Evolutionary conservation across 2,888 invertebrate genomes (phyloP).

Genomic region (Anoplius nigerrimus): DNA sequence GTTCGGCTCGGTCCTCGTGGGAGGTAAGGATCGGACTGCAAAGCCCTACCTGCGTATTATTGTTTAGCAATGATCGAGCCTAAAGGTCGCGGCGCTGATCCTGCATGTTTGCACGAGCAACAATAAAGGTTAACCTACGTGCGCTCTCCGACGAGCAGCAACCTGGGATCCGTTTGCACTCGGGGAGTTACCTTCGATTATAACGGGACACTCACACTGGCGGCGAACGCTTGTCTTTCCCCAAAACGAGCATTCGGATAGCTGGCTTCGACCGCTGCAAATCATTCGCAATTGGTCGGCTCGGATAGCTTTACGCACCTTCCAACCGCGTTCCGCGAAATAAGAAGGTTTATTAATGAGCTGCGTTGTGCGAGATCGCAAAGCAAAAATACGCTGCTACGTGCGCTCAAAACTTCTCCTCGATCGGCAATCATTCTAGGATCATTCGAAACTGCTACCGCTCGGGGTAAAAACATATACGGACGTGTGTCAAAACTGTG

Average conservation of each 20-base stretch:
- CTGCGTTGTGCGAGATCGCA: too few species aligned
- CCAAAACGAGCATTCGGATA: too few species aligned
- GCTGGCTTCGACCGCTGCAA: too few species aligned
- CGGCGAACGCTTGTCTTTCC: too few species aligned
- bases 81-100: conserved; percentile 48
- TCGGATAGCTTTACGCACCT: neutral
- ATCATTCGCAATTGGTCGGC: neutral
- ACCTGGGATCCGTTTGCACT: conserved; percentile 34
- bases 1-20: neutral
- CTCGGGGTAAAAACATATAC: too few species aligned
- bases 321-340: neutral
- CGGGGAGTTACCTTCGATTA: conserved; percentile 31
- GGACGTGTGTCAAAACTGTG: too few species aligned
- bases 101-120: conserved; percentile 36
- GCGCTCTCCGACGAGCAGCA: conserved; percentile 31
- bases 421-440: too few species aligned
- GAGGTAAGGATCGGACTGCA: neutral
- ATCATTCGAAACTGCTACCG: neutral
- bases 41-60: conserved; percentile 22
- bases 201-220: conserved; percentile 32
- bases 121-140: conserved; percentile 54
- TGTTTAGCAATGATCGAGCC: conserved; percentile 27
- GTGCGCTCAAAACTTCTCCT: too few species aligned
- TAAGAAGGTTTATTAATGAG: neutral
- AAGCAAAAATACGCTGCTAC: too few species aligned